A percentile compares a stretch with the other conserved stretches of the same genome.
These are phyloP conservation scores for Chesias legatella DNA, from an alignment of 2,888 invertebrate species.

Conservation along the genomic window DNA sequence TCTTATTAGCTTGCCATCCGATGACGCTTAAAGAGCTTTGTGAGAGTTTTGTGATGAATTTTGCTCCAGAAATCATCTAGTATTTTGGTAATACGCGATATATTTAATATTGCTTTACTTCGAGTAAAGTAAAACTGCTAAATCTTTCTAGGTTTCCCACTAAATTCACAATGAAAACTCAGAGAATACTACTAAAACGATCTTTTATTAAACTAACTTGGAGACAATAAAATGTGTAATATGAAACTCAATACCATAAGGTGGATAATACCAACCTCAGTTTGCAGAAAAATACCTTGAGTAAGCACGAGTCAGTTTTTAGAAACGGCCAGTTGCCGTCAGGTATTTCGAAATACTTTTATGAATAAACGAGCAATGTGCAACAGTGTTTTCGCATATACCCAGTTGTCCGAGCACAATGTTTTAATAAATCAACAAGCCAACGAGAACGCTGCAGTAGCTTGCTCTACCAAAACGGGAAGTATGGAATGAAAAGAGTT, in stretches of 20 bases:
- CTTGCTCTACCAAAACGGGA: slow-evolving; percentile 58
- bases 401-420: slow-evolving; percentile 50
- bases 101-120: too few relatives aligned
- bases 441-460: slow-evolving; percentile 52
- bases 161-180: too few relatives aligned
- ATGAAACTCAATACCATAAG: slow-evolving; percentile 3
- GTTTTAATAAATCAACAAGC: slow-evolving; percentile 61
- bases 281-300: slow-evolving; percentile 16
- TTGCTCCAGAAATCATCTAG: too few relatives aligned
- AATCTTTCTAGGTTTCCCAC: too few relatives aligned
- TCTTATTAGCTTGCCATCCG: slow-evolving; percentile 27
- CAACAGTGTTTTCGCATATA: slow-evolving; percentile 54
- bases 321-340: slow-evolving; percentile 16
- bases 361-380: slow-evolving; percentile 29
- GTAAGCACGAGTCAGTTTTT: slow-evolving; percentile 17
- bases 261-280: slow-evolving; percentile 5
- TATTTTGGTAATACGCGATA: too few relatives aligned
- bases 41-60: neutral
- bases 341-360: slow-evolving; percentile 26
- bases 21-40: slow-evolving; percentile 6
- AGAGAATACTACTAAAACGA: neutral
- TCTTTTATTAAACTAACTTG: neutral
- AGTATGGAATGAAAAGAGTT: slow-evolving; percentile 38
- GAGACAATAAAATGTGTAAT: slow-evolving; percentile 1
- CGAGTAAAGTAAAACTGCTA: too few relatives aligned